phyloP scores from a whole-genome alignment of 1,140 invertebrate genomes.

The Bombus superbus region DNA sequence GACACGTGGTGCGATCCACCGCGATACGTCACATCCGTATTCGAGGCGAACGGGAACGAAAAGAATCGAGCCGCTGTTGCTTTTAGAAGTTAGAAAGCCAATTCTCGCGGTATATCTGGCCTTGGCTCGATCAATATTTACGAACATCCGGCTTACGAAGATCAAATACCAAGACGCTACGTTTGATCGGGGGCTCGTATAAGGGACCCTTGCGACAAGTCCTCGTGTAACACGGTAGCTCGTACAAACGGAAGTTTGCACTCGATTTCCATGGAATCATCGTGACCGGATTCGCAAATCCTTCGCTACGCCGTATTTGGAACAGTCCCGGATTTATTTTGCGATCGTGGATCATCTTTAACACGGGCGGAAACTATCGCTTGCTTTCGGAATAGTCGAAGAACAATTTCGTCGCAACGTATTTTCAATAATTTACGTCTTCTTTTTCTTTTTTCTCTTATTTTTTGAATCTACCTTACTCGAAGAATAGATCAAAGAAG shows the following conservation, averaged over 20 bases:
- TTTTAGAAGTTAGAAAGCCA: slow-evolving; percentile 69
- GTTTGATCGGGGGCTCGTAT: slow-evolving; percentile 8
- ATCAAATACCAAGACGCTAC: slow-evolving; percentile 40
- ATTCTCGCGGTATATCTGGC: slow-evolving; percentile 54
- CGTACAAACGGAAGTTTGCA: slow-evolving; percentile 8
- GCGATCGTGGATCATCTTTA: background rate
- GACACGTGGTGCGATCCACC: slow-evolving; percentile 34
- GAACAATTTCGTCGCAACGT: too few relatives aligned
- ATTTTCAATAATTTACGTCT: too few relatives aligned
- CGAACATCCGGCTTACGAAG: slow-evolving; percentile 54
- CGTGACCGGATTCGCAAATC: background rate
- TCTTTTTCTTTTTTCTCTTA: too few relatives aligned
- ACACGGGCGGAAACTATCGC: background rate
- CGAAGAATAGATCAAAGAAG: too few relatives aligned
- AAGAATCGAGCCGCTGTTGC: slow-evolving; percentile 60
- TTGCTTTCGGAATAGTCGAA: background rate
- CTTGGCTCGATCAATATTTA: slow-evolving; percentile 65
- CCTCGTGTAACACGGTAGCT: slow-evolving; percentile 10
- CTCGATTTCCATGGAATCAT: background rate
- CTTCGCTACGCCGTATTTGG: background rate
- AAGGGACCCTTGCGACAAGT: background rate
- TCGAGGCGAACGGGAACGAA: slow-evolving; percentile 53
- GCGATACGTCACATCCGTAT: slow-evolving; percentile 69
- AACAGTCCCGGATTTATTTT: background rate
- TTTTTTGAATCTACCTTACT: too few relatives aligned